Percentiles rank a stretch among this genome's conserved stretches.
Conservation (phyloP, 2,113 vertebrate species). For the Pungitius pungitius region DNA sequence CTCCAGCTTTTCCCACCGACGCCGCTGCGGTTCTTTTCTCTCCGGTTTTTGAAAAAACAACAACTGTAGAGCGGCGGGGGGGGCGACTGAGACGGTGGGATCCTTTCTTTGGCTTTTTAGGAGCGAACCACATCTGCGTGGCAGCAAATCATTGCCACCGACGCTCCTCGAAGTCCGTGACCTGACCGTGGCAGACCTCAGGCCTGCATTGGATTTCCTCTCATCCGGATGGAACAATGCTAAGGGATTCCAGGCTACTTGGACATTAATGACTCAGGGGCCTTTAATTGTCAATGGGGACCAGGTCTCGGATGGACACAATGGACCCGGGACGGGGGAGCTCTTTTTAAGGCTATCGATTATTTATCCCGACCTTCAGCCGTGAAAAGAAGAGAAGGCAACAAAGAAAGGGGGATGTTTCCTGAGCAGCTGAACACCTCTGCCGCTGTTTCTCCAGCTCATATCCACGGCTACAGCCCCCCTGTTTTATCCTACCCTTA, state of each 20-base stretch:
- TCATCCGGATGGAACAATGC: slow-evolving; percentile 70
- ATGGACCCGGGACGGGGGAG: slow-evolving; percentile 47
- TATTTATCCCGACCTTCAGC: slow-evolving; percentile 76
- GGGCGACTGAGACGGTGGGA: neutral
- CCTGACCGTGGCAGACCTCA: slow-evolving; percentile 62
- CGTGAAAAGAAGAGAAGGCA: slow-evolving; percentile 61
- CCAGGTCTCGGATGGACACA: slow-evolving; percentile 59
- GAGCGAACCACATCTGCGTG: slow-evolving; percentile 17
- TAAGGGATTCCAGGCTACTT: slow-evolving; percentile 69
- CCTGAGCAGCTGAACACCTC: slow-evolving; percentile 60
- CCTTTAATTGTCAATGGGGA: slow-evolving; percentile 66
- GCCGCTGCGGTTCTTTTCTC: slow-evolving; percentile 34
- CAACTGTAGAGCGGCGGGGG: slow-evolving; percentile 31
- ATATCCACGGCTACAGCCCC: slow-evolving; percentile 36
- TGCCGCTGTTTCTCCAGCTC: slow-evolving; percentile 48
- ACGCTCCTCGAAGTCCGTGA: slow-evolving; percentile 67
- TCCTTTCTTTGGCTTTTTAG: slow-evolving; percentile 32
- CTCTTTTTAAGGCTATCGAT: slow-evolving; percentile 72
- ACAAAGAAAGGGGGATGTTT: slow-evolving; percentile 62
- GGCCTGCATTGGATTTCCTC: slow-evolving; percentile 71
- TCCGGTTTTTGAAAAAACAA: slow-evolving; percentile 36
- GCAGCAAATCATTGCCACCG: slow-evolving; percentile 24
- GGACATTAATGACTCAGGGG: slow-evolving; percentile 71
- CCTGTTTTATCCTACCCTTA: slow-evolving; percentile 64
- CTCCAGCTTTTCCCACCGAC: slow-evolving; percentile 9